These are phyloP conservation scores for Hydra vulgaris DNA, from an alignment of 30 jellyfish, hydroid and myxozoan genomes.

Conservation along the genomic window DNA sequence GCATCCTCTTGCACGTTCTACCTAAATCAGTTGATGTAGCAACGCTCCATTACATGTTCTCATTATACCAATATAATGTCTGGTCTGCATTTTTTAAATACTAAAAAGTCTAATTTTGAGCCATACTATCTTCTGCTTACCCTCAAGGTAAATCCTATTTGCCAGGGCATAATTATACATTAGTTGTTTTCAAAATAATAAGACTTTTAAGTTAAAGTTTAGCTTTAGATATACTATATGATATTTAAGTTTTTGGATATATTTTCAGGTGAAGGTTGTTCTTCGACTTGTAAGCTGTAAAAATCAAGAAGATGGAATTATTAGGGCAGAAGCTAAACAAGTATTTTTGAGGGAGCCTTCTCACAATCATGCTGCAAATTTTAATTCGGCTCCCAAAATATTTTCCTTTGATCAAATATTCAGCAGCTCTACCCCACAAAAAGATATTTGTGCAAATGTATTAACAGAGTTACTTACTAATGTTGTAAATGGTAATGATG, in stretches of 20 bases:
- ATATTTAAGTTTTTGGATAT: not conserved
- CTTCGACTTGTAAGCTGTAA: conserved; percentile 41
- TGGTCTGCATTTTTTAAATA: no score
- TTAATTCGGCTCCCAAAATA: conserved; percentile 61
- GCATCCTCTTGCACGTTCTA: no score
- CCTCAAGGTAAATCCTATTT: no score
- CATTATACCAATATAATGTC: no score
- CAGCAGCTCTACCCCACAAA: conserved; percentile 39
- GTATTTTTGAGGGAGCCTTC: conserved; percentile 50
- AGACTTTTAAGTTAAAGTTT: no score
- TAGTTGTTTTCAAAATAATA: no score
- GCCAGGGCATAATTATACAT: no score
- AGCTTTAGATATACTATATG: no score
- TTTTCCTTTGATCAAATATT: conserved; percentile 74
- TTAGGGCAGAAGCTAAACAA: conserved; percentile 62
- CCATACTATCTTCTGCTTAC: no score
- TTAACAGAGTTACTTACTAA: conserved; percentile 71
- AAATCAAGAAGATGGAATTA: conserved; percentile 26
- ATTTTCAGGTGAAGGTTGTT: conserved; percentile 52
- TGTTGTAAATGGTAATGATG: conserved; percentile 80
- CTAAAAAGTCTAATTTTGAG: no score
- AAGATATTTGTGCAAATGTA: conserved; percentile 61
- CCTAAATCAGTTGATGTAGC: no score
- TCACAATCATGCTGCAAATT: not conserved
- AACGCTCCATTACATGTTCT: no score